Evolutionary conservation across 2,113 vertebrate genomes (phyloP).

Genomic region (Felis chaus): DNA sequence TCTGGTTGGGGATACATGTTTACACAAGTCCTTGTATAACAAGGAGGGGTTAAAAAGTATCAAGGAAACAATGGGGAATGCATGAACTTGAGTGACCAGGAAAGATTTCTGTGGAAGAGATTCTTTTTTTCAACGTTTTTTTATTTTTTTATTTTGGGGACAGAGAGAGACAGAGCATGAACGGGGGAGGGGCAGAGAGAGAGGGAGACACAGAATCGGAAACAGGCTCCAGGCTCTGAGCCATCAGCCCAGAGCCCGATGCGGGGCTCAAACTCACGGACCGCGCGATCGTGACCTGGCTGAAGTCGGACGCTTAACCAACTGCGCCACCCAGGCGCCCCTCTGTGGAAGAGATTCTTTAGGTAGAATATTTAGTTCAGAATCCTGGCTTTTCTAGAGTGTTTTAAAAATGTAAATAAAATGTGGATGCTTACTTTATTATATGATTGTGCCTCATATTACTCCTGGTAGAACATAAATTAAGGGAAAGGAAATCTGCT

Average conservation of each 20-base stretch:
- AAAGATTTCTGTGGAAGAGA: constrained; percentile 25
- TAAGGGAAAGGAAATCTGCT: constrained; percentile 29
- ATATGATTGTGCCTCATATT: background rate
- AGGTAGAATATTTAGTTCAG: constrained; percentile 12
- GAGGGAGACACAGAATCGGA: too few species aligned
- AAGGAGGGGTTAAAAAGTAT: background rate
- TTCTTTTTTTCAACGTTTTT: background rate
- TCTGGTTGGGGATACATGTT: background rate
- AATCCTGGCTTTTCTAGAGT: constrained; percentile 1
- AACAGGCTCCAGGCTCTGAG: too few species aligned
- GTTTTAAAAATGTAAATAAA: constrained; percentile 23
- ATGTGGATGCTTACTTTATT: background rate
- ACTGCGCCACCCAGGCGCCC: too few species aligned
- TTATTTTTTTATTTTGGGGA: too few species aligned
- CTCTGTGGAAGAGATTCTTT: constrained; percentile 9
- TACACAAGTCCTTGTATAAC: background rate
- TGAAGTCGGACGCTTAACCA: too few species aligned
- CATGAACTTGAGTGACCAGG: background rate
- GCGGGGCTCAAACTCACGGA: too few species aligned
- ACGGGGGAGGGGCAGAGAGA: too few species aligned
- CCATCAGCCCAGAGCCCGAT: too few species aligned
- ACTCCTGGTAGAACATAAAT: background rate
- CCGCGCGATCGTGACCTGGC: too few species aligned
- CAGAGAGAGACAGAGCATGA: too few species aligned
- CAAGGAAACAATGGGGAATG: background rate